phyloP scores from a whole-genome alignment of 2,113 vertebrate genomes.

The Microtus ochrogaster region DNA sequence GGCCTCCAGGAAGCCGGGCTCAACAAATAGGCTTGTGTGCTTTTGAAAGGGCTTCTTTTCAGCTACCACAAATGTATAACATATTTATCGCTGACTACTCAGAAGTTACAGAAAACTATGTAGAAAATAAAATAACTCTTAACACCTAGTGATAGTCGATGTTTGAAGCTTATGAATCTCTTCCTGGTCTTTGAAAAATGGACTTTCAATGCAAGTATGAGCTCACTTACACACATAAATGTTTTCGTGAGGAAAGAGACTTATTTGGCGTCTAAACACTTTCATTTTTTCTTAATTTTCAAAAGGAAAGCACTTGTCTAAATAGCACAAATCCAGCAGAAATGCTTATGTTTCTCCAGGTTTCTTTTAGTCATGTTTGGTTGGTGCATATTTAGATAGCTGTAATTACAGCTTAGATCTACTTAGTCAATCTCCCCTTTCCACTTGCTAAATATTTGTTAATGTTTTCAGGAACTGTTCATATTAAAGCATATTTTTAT shows the following conservation, averaged over 20 bases:
- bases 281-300: background rate
- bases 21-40: background rate
- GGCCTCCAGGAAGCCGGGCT: background rate
- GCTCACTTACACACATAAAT: background rate
- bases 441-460: background rate
- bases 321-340: background rate
- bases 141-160: background rate
- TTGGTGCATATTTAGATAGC: background rate
- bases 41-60: background rate
- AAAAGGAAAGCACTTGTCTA: background rate
- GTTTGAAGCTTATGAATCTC: constrained; percentile 2
- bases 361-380: background rate
- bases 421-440: background rate
- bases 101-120: constrained; percentile 29
- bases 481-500: background rate
- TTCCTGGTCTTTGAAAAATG: constrained; percentile 18
- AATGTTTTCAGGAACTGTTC: background rate
- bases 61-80: background rate
- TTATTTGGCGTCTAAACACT: constrained; percentile 15
- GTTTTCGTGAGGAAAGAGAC: background rate
- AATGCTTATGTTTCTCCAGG: background rate
- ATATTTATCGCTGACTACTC: background rate
- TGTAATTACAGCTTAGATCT: background rate
- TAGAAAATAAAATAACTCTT: constrained; percentile 25
- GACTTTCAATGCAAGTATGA: background rate